Base-by-base conservation (phyloP, 2,888 invertebrate genomes). In the Rhagonycha lutea region DNA sequence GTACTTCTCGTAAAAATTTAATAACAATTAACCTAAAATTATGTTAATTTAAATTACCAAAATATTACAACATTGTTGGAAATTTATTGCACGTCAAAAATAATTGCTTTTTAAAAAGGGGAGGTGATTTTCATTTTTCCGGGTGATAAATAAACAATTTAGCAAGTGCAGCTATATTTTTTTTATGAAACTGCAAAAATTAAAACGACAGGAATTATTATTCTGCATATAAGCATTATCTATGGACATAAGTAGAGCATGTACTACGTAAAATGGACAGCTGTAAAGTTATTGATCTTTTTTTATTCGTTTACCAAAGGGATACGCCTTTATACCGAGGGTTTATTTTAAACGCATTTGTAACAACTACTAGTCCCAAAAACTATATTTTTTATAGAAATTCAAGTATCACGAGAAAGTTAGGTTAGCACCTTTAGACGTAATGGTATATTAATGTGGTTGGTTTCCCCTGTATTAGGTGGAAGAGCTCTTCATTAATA, bases 401-500 rank as follows among this genome's bases (percentile, higher is more conserved):
- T 12, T 26, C 0, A 0, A 61, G 12, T 12, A 61, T 23, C 63
- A 63, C 63, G 23, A 63, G 23, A 9, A n/a, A n/a, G 47, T 32
- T 32, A 32, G 32, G 32, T 32, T n/a, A n/a, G 32, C 32, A 32
- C 11, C 29, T 32, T 32, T 32, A 26, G 26, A 7, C 4, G 61
- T 14, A 61, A 61, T 61, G 14, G 14, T 14, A 61, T 61, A 61
- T 61, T 61, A 63, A 63, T 18, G 12, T 61, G 14, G 61, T 63
- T 63, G 23, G 63, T 24, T n/a, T 23, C n/a, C 23, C 24, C 26
- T n/a, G 18, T 3, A 65, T 24, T 18, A 62, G 62, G 62, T 47
- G 14, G 65, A 23, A 68, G 68, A 61, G 29, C 47, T 23, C 60
- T 68, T 68, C 72, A 72, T 73, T 73, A 73, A 73, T 69, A 68